Conservation (phyloP, 2,113 vertebrate genomes). For the Nyctibius bracteatus region DNA sequence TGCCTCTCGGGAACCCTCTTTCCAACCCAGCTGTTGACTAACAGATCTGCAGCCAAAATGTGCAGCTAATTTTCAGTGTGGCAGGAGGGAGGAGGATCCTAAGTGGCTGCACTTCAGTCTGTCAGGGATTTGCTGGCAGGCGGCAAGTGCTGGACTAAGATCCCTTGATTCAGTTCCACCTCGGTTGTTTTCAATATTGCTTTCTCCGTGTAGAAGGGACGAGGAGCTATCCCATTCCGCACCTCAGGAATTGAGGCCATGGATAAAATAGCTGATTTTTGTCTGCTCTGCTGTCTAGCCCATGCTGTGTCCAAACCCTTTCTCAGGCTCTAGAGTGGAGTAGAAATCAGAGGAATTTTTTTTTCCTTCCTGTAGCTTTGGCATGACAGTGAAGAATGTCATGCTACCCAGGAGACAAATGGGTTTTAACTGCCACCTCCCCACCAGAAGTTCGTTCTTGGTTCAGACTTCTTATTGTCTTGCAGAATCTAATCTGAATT, state of each 20-base stretch:
- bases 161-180: background rate
- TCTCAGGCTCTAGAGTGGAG: background rate
- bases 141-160: background rate
- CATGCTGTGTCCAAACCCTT: background rate
- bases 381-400: background rate
- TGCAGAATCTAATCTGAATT: slow-evolving; percentile 59
- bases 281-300: background rate
- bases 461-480: slow-evolving; percentile 39
- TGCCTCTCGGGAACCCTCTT: background rate
- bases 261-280: background rate
- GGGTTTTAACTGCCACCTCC: background rate
- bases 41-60: background rate
- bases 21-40: background rate
- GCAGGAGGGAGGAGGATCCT: background rate
- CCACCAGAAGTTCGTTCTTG: background rate
- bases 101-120: background rate
- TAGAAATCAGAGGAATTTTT: background rate
- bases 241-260: background rate
- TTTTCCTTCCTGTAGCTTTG: slow-evolving; percentile 4
- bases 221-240: background rate
- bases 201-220: background rate
- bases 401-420: slow-evolving; percentile 3
- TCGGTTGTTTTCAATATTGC: background rate
- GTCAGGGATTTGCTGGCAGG: background rate
- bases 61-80: background rate